Percentiles rank a stretch among this genome's conserved stretches.
Evolutionary conservation across 2,888 invertebrate genomes (phyloP).

Genomic region (Tenthredo amoena): DNA sequence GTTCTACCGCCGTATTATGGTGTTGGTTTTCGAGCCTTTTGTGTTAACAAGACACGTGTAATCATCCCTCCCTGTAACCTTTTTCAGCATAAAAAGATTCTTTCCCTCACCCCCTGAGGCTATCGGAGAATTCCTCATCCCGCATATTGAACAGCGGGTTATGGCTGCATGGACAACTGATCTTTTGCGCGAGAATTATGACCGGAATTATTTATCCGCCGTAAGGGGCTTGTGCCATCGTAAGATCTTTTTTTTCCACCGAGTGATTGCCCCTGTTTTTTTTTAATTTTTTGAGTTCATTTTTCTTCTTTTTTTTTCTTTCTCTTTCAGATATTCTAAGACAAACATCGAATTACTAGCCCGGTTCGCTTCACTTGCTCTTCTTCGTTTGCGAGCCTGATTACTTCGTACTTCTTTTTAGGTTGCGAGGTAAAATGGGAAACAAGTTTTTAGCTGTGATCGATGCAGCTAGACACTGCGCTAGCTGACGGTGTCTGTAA

Average conservation of each 20-base stretch:
- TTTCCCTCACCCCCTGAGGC: background rate
- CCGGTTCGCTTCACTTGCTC: background rate
- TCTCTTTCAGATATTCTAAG: background rate
- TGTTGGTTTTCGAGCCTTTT: conserved; percentile 79
- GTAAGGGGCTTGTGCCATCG: background rate
- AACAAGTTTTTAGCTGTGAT: conserved; percentile 11
- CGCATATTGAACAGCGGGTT: conserved; percentile 29
- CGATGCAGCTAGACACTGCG: background rate
- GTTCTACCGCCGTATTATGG: conserved; percentile 76
- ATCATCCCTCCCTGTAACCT: conserved; percentile 65
- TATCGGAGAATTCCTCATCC: background rate
- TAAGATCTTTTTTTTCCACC: background rate
- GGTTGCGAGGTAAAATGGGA: background rate
- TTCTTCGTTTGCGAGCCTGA: background rate
- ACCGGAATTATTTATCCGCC: conserved; percentile 23
- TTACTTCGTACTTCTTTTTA: background rate
- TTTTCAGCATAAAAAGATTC: conserved; percentile 18
- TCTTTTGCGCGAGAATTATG: conserved; percentile 30
- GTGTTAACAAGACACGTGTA: conserved; percentile 78
- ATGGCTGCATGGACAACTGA: conserved; percentile 7
- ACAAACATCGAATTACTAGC: background rate
- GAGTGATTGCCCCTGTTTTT: background rate
- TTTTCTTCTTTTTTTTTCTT: background rate
- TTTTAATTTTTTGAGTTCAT: background rate
- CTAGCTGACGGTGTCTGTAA: background rate